These are phyloP conservation scores for Platyrinchus mystaceus DNA, from an alignment of 2,797 vertebrate genomes.

Conservation along the genomic window DNA sequence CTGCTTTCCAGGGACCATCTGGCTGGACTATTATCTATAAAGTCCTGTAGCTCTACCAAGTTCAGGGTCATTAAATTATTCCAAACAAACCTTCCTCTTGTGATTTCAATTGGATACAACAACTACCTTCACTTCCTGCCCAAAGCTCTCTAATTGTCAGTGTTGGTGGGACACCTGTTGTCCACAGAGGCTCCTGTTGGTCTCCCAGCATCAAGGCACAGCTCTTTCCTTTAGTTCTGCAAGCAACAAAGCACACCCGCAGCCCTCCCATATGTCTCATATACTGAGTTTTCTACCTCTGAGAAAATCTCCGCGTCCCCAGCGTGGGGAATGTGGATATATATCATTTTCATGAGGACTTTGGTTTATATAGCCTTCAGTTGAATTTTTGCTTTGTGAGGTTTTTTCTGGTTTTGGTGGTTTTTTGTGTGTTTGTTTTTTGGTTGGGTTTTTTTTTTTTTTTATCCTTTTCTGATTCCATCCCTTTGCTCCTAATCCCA, in stretches of 20 bases:
- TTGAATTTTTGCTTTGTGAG: background rate
- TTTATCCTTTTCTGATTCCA: background rate
- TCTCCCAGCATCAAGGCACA: conserved; percentile 21
- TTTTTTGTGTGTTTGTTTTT: background rate
- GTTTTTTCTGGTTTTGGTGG: background rate
- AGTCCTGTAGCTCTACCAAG: conserved; percentile 11
- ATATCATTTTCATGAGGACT: background rate
- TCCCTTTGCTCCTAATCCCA: conserved; percentile 45
- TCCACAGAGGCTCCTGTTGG: conserved; percentile 16
- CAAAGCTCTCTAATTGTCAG: conserved; percentile 19
- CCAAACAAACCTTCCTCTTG: conserved; percentile 30
- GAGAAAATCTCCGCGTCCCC: background rate
- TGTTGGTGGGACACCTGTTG: conserved; percentile 41
- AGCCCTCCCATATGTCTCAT: conserved; percentile 14
- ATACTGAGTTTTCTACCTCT: background rate
- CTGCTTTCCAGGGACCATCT: background rate
- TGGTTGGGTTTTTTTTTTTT: background rate
- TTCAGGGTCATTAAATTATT: conserved; percentile 13
- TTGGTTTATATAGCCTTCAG: background rate
- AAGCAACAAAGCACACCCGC: background rate
- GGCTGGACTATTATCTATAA: background rate
- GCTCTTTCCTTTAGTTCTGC: background rate
- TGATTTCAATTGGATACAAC: conserved; percentile 21
- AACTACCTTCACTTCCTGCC: background rate
- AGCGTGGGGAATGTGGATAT: background rate